Percentiles rank a stretch among this genome's conserved stretches.
Evolutionary conservation across 2,113 vertebrate species (phyloP).

Genomic region (Onychostoma macrolepis): DNA sequence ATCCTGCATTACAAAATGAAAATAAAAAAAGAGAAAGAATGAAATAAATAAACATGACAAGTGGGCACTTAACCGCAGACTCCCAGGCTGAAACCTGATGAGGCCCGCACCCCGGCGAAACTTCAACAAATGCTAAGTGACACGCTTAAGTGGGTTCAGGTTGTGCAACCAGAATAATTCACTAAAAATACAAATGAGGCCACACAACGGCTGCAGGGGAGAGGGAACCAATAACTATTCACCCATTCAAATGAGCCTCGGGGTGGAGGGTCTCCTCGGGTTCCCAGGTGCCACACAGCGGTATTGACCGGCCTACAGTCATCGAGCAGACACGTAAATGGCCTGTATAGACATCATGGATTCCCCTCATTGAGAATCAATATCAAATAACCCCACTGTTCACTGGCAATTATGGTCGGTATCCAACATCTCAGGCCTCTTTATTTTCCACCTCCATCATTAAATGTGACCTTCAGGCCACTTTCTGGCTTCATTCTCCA

Average conservation of each 20-base stretch:
- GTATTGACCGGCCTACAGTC: conserved; percentile 66
- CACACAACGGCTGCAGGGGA: conserved; percentile 54
- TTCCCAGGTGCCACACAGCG: conserved; percentile 37
- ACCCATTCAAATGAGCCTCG: conserved; percentile 65
- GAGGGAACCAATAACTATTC: conserved; percentile 67
- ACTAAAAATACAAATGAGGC: conserved; percentile 82
- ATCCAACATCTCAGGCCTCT: conserved; percentile 67
- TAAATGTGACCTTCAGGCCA: conserved; percentile 73
- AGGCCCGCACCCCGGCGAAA: conserved; percentile 71
- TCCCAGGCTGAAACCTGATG: conserved; percentile 76
- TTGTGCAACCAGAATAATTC: conserved; percentile 78
- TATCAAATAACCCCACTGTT: conserved; percentile 81
- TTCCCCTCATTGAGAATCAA: conserved; percentile 79
- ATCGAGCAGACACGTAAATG: conserved; percentile 67
- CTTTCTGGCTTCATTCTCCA: conserved; percentile 60
- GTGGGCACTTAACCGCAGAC: conserved; percentile 77
- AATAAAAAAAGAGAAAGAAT: conserved; percentile 62
- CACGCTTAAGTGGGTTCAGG: conserved; percentile 80
- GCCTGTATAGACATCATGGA: conserved; percentile 71
- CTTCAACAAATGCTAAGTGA: conserved; percentile 81
- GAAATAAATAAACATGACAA: conserved; percentile 80
- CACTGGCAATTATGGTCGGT: conserved; percentile 73
- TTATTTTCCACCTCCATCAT: conserved; percentile 66
- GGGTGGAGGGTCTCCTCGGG: conserved; percentile 52
- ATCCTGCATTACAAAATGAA: conserved; percentile 18